Conservation (phyloP, 64 coral and sea anemone species). For the Stylophora pistillata region DNA sequence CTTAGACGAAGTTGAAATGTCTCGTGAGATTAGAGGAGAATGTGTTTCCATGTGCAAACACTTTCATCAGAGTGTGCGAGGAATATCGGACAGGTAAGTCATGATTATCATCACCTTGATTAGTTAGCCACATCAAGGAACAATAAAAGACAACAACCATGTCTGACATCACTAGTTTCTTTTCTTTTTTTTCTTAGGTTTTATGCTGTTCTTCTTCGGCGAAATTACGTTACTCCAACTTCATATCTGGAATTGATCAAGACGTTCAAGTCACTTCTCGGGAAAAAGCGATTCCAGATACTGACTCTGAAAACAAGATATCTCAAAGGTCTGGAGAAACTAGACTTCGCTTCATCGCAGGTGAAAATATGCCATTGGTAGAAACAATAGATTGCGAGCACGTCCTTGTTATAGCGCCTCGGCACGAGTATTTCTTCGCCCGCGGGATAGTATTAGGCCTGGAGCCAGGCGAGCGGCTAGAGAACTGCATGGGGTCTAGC, state of each 20-base stretch:
- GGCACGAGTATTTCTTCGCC: no score
- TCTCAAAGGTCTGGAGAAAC: slow-evolving; percentile 92
- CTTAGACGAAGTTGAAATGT: slow-evolving; percentile 97
- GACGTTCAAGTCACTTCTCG: slow-evolving; percentile 92
- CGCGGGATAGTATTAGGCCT: no score
- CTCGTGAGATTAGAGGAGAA: slow-evolving; percentile 72
- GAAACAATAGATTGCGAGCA: background rate
- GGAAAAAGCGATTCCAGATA: slow-evolving; percentile 83
- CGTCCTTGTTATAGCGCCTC: no score
- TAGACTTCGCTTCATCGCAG: slow-evolving; percentile 94
- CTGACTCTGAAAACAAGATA: slow-evolving; percentile 91
- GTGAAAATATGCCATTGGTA: background rate
- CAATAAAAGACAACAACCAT: background rate
- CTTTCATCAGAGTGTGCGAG: slow-evolving; percentile 87
- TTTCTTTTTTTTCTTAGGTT: slow-evolving; percentile 75
- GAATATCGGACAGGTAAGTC: slow-evolving; percentile 78
- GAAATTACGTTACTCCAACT: slow-evolving; percentile 97
- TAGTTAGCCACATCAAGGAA: background rate
- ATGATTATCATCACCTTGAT: background rate
- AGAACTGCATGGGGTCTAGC: no score
- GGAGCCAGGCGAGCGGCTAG: no score
- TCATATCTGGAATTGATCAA: slow-evolving; percentile 97
- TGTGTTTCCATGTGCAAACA: slow-evolving; percentile 91
- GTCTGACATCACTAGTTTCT: no score
- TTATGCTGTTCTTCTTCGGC: slow-evolving; percentile 80